phyloP scores from a whole-genome alignment of 2,797 vertebrate species.

The Hydrophis major region DNA sequence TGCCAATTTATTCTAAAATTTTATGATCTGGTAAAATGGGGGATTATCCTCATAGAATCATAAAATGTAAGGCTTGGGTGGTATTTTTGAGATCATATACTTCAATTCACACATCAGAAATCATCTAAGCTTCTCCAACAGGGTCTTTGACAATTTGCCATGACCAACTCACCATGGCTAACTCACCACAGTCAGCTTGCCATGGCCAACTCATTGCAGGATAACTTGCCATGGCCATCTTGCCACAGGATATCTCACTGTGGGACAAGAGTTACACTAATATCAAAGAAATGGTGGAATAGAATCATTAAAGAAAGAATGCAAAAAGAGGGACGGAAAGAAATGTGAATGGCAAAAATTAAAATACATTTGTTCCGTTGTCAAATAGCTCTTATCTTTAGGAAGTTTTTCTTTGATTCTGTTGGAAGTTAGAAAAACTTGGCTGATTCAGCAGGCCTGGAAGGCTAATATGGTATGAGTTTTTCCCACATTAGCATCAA shows the following conservation, averaged over 20 bases:
- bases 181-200: too few relatives aligned
- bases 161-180: too few relatives aligned
- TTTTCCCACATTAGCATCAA: background rate
- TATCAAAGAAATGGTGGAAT: background rate
- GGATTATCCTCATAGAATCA: background rate
- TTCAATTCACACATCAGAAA: background rate
- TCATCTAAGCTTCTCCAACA: background rate
- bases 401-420: background rate
- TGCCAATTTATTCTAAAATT: background rate
- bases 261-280: background rate
- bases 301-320: background rate
- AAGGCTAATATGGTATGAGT: background rate
- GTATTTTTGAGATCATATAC: too few relatives aligned
- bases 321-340: background rate
- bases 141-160: background rate
- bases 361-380: background rate
- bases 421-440: background rate
- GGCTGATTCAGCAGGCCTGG: background rate
- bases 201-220: background rate
- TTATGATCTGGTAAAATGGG: background rate
- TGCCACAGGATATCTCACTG: background rate
- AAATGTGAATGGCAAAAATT: background rate
- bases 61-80: background rate
- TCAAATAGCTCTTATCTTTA: background rate
- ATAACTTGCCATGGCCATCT: background rate